phyloP scores from a whole-genome alignment of 1,140 invertebrate species.

The Maconellicoccus hirsutus region DNA sequence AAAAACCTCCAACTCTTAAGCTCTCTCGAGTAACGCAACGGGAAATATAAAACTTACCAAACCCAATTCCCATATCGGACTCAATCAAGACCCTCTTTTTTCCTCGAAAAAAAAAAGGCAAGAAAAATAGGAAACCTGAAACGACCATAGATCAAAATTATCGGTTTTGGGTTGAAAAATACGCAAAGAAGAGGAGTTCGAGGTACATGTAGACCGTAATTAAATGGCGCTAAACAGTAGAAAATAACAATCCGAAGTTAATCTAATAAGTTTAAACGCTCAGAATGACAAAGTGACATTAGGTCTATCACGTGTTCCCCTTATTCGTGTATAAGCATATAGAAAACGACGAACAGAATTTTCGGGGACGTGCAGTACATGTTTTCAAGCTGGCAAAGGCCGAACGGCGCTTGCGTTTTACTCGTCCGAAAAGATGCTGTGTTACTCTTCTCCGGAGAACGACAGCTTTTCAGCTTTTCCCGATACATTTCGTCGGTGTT shows the following conservation, averaged over 20 bases:
- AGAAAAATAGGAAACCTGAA: no score
- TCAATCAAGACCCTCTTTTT: no score
- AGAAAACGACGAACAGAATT: not conserved
- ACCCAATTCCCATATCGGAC: no score
- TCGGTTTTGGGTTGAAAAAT: no score
- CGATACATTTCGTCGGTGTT: not conserved
- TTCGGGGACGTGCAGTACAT: not conserved
- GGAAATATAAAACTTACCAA: no score
- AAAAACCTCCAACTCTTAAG: no score
- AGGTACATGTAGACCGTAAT: not conserved
- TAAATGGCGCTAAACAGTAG: conserved; percentile 17
- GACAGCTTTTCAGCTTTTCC: conserved; percentile 1
- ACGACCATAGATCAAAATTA: no score
- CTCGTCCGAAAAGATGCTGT: not conserved
- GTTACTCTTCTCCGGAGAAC: not conserved
- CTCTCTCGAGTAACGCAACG: no score
- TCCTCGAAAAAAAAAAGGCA: no score
- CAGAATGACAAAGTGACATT: conserved; percentile 22
- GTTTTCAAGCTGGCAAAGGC: not conserved
- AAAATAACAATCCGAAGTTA: conserved; percentile 19
- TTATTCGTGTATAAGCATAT: not conserved
- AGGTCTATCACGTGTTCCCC: conserved; percentile 16
- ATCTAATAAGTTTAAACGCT: conserved; percentile 21
- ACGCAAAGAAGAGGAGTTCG: no score
- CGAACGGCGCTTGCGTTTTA: not conserved